Conservation (phyloP, 2,113 vertebrate species). For the Xenotilapia flavipinnis region DNA sequence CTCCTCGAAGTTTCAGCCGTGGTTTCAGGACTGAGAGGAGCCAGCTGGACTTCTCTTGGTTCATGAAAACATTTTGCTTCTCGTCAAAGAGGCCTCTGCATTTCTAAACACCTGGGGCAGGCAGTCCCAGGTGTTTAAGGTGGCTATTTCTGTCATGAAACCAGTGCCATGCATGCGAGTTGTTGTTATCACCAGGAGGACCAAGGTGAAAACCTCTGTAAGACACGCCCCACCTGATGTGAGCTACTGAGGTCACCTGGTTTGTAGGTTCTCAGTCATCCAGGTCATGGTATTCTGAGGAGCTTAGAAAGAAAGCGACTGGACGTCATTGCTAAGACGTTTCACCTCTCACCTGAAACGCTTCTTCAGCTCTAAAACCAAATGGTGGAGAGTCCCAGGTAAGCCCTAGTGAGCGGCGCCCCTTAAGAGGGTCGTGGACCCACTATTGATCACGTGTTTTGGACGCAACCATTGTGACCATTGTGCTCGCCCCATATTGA, state of each 20-base stretch:
- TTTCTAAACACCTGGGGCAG: neutral
- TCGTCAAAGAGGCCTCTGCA: neutral
- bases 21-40: neutral
- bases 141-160: neutral
- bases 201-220: neutral
- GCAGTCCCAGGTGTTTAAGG: neutral
- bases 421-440: neutral
- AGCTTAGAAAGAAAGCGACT: neutral
- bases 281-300: neutral
- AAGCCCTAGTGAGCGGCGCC: neutral
- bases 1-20: neutral
- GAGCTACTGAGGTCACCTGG: neutral
- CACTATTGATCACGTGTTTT: neutral
- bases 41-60: neutral
- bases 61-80: neutral
- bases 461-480: neutral
- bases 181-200: neutral
- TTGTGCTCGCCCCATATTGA: neutral
- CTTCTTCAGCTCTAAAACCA: neutral
- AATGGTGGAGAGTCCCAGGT: neutral
- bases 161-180: rapidly evolving
- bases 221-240: neutral
- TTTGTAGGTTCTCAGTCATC: neutral
- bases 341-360: neutral
- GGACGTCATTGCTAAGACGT: neutral